Evolutionary conservation across 1,140 invertebrate species (phyloP).

Genomic region (Wiebesia pumilae): DNA sequence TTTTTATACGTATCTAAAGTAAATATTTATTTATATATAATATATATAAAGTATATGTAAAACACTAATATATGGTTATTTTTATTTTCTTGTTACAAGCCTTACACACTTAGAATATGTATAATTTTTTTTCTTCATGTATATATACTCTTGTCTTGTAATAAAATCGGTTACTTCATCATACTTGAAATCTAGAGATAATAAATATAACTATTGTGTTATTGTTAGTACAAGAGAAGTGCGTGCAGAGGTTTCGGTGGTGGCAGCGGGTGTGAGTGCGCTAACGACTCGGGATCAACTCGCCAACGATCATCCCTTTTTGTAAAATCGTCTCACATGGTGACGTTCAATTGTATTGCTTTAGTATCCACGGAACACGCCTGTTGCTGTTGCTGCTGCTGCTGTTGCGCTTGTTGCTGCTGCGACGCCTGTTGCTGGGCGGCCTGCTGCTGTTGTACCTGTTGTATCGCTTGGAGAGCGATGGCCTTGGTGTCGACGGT

Average conservation of each 20-base stretch:
- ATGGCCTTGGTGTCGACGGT: conserved; percentile 59
- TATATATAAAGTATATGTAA: conserved; percentile 74
- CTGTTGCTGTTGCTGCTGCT: conserved; percentile 72
- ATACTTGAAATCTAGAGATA: conserved; percentile 69
- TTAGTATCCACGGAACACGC: conserved; percentile 71
- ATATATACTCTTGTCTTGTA: conserved; percentile 72
- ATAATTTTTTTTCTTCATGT: conserved; percentile 67
- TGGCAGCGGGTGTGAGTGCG: conserved; percentile 67
- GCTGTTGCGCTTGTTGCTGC: conserved; percentile 66
- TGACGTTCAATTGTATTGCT: conserved; percentile 75
- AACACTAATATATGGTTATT: conserved; percentile 75
- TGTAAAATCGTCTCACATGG: conserved; percentile 72
- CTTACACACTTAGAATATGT: conserved; percentile 75
- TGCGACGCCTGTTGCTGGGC: conserved; percentile 64
- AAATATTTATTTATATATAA: conserved; percentile 62
- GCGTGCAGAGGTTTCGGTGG: conserved; percentile 68
- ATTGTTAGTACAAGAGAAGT: conserved; percentile 74
- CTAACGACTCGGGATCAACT: conserved; percentile 62
- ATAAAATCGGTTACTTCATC: conserved; percentile 73
- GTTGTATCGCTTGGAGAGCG: conserved; percentile 60
- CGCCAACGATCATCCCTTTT: conserved; percentile 62
- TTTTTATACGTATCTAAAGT: conserved; percentile 70
- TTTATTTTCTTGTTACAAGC: conserved; percentile 75
- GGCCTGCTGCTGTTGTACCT: conserved; percentile 62
- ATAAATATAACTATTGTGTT: conserved; percentile 74